Evolutionary conservation across 1,140 invertebrate species (phyloP), one percentile per base, ranked within the genome.

Genomic region (Achatina immaculata): DNA sequence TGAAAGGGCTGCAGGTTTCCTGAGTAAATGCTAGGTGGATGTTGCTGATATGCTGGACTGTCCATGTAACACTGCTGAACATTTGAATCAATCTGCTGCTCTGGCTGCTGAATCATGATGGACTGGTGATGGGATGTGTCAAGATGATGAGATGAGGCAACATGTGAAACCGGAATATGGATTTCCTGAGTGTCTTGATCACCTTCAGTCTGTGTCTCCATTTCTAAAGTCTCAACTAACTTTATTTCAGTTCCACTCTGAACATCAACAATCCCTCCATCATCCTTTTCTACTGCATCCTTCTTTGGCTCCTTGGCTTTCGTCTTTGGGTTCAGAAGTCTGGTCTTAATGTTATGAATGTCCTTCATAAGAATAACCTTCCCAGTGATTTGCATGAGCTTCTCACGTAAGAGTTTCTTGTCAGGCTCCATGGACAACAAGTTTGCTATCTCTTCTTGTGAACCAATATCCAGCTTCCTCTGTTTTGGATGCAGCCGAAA

Each of bases 341-440:
- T 43, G 43, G 76, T 78, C 40, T 78, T 78, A 45, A 78, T 78
- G 31, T 78, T 78, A 40, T 78, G 76, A 68, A 78, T 78, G 42
- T 78, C 76, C 36, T 78, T 78, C 76, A 78, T 78, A 21, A 78
- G 43, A 48, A 78, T 78, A 7, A 78, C 76, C 68, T 78, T 78
- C 7, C 76, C 76, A 45, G 76, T 78, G 40, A 78, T 62, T 62
- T 78, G 58, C 76, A 78, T 78, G 6, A 78, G 76, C 16, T 48
- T 66, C n/a, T 78, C 58, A 31, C 76, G 45, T 34, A 78, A 40
- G 7, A 78, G 42, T 34, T 78, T 78, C 42, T 78, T 78, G 42
- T 78, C 76, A 0, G 76, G 76, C n/a, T 68, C 65, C 42, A 78
- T 40, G 34, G 38, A 31, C 24, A 78, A 40, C 14, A 78, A 34